A percentile compares a stretch with the other conserved stretches of the same genome.
phyloP scores from a whole-genome alignment of 2,888 invertebrate genomes.

The Nomada fabriciana region DNA sequence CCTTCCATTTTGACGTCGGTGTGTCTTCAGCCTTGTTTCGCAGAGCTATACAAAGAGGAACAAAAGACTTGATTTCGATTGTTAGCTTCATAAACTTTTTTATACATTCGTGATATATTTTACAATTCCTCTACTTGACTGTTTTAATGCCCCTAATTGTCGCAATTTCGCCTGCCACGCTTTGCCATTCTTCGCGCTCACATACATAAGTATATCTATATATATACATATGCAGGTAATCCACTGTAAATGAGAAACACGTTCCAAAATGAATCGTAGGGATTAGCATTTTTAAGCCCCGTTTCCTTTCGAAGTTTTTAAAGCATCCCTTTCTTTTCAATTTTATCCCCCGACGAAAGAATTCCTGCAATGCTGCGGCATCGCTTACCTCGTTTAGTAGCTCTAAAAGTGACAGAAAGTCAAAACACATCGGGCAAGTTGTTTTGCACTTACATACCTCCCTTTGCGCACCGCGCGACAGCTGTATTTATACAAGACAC shows the following conservation, averaged over 20 bases:
- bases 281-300: constrained; percentile 5
- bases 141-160: too few relatives aligned
- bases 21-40: too few relatives aligned
- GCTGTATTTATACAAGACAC: constrained; percentile 71
- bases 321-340: background rate
- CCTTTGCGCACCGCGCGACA: constrained; percentile 57
- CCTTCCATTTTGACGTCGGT: too few relatives aligned
- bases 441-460: constrained; percentile 52
- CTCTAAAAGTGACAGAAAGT: constrained; percentile 62
- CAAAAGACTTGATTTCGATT: too few relatives aligned
- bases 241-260: background rate
- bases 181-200: too few relatives aligned
- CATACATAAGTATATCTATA: too few relatives aligned
- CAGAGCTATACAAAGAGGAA: too few relatives aligned
- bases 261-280: background rate
- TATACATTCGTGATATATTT: too few relatives aligned
- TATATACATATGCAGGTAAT: too few relatives aligned
- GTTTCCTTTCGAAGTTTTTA: constrained; percentile 6
- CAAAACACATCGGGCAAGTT: constrained; percentile 58
- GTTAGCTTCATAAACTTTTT: too few relatives aligned
- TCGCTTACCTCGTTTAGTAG: constrained; percentile 47
- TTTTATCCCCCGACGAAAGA: constrained; percentile 21
- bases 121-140: too few relatives aligned
- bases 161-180: too few relatives aligned
- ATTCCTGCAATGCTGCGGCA: constrained; percentile 29